phyloP scores from a whole-genome alignment of 2,888 invertebrate genomes.

The Lottia scabra region DNA sequence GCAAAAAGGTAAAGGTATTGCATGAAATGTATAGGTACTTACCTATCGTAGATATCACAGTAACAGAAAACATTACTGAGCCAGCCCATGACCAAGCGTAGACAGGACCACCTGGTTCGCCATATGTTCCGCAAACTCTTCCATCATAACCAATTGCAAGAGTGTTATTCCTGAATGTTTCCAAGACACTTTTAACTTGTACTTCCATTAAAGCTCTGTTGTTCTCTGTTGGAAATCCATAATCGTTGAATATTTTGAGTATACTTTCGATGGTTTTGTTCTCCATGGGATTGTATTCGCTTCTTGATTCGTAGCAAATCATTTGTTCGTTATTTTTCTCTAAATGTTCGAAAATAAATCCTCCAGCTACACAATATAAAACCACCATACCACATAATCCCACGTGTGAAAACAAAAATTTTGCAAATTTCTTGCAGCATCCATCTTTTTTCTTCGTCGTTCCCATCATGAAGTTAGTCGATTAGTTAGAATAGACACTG shows the following conservation, averaged over 20 bases:
- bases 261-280: constrained; percentile 55
- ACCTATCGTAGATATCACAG: constrained; percentile 68
- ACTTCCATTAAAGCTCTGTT: constrained; percentile 54
- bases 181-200: constrained; percentile 53
- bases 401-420: constrained; percentile 68
- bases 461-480: constrained; percentile 20
- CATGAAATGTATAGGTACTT: constrained; percentile 22
- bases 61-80: constrained; percentile 67
- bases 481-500: too few species aligned
- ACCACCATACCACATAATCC: constrained; percentile 66
- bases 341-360: constrained; percentile 68
- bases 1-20: too few species aligned
- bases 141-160: constrained; percentile 65
- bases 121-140: constrained; percentile 59
- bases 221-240: constrained; percentile 41
- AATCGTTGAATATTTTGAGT: constrained; percentile 50
- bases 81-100: constrained; percentile 67
- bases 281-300: constrained; percentile 60
- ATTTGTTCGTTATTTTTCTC: constrained; percentile 67
- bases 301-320: constrained; percentile 59
- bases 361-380: constrained; percentile 67
- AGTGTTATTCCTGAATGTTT: constrained; percentile 62
- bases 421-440: constrained; percentile 60
- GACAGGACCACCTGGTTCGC: constrained; percentile 54
- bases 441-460: constrained; percentile 33